Evolutionary conservation across 2,888 invertebrate genomes (phyloP).

Genomic region (Eristalis intricaria): DNA sequence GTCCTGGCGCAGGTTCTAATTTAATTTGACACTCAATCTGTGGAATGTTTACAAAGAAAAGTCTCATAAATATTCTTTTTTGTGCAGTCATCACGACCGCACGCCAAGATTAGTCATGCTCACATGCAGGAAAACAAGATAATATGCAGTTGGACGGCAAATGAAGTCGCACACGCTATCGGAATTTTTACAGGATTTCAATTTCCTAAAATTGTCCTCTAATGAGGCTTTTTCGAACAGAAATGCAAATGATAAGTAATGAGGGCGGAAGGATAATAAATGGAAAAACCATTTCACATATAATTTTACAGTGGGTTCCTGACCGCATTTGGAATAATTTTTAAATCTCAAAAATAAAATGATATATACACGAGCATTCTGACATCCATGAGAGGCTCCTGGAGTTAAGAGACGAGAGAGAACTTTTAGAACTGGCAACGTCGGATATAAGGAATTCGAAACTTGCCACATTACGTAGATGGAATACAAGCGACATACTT

Average conservation of each 20-base stretch:
- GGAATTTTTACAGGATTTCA: background rate
- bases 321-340: too few relatives aligned
- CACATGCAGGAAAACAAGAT: background rate
- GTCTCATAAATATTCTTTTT: too few relatives aligned
- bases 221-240: background rate
- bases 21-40: background rate
- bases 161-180: background rate
- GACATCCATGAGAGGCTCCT: too few relatives aligned
- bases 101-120: background rate
- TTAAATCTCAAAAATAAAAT: too few relatives aligned
- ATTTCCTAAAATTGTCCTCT: background rate
- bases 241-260: background rate
- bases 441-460: too few relatives aligned
- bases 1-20: too few relatives aligned
- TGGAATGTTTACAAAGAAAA: too few relatives aligned
- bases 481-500: too few relatives aligned
- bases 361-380: too few relatives aligned
- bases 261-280: background rate
- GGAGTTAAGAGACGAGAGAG: too few relatives aligned
- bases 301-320: background rate
- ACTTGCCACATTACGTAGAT: too few relatives aligned
- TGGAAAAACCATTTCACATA: background rate
- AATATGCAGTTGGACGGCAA: background rate
- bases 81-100: background rate
- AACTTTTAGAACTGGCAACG: too few relatives aligned